These are phyloP conservation scores for Phlogophora meticulosa DNA, from an alignment of 2,888 invertebrate species.

Conservation along the genomic window DNA sequence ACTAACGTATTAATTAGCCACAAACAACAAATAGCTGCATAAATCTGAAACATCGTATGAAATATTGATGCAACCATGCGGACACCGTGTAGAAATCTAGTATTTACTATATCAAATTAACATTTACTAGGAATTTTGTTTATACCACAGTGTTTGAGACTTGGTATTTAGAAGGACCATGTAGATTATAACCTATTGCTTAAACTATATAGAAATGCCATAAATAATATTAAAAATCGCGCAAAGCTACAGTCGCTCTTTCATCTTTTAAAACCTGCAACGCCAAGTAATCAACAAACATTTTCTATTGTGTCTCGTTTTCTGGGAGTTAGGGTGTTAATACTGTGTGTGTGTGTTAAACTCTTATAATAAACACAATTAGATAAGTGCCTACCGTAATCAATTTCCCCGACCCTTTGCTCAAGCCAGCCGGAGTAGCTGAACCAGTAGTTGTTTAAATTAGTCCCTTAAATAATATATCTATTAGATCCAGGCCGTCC, in stretches of 20 bases:
- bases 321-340: too few relatives aligned
- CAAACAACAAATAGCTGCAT: slow-evolving; percentile 37
- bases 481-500: too few relatives aligned
- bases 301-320: too few relatives aligned
- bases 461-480: too few relatives aligned
- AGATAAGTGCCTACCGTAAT: too few relatives aligned
- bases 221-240: not conserved
- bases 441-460: too few relatives aligned
- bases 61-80: slow-evolving; percentile 18
- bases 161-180: too few relatives aligned
- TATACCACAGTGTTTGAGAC: not conserved
- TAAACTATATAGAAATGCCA: not conserved
- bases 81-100: slow-evolving; percentile 19
- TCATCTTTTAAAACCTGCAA: not conserved
- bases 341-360: too few relatives aligned
- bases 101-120: slow-evolving; percentile 3
- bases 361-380: too few relatives aligned
- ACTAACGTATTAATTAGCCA: slow-evolving; percentile 25
- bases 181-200: not conserved
- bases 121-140: slow-evolving; percentile 11
- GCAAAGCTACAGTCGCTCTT: not conserved
- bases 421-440: too few relatives aligned
- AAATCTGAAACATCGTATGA: slow-evolving; percentile 16
- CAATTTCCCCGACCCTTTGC: too few relatives aligned
- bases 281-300: not conserved